These are phyloP conservation scores for Heterotis niloticus DNA, from an alignment of 2,113 vertebrate genomes.

Conservation along the genomic window DNA sequence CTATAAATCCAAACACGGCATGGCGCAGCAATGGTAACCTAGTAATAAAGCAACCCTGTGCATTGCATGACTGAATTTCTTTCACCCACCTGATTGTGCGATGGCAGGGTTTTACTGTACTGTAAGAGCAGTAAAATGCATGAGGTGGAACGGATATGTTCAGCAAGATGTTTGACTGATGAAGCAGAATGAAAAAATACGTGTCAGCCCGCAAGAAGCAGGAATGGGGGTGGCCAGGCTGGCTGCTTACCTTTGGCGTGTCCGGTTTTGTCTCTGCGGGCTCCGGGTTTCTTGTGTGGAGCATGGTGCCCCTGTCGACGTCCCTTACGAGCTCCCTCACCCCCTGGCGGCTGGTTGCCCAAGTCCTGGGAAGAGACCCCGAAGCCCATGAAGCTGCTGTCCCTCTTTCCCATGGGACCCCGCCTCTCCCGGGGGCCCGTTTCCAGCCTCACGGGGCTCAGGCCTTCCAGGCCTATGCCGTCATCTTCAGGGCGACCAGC, in stretches of 20 bases:
- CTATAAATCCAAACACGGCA: no score
- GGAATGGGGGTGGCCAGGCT: slow-evolving; percentile 18
- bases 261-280: slow-evolving; percentile 70
- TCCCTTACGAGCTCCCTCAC: slow-evolving; percentile 58
- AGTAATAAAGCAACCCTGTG: no score
- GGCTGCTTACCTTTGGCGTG: slow-evolving; percentile 55
- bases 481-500: slow-evolving; percentile 60
- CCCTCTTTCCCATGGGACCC: slow-evolving; percentile 43
- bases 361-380: slow-evolving; percentile 53
- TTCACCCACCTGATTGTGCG: no score
- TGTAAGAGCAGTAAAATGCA: no score
- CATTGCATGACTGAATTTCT: no score
- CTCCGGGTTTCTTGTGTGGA: slow-evolving; percentile 68
- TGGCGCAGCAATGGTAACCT: no score
- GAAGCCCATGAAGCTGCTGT: slow-evolving; percentile 48
- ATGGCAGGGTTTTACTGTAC: no score
- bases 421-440: slow-evolving; percentile 53
- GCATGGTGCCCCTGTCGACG: slow-evolving; percentile 58
- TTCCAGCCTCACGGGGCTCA: slow-evolving; percentile 63
- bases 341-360: slow-evolving; percentile 65
- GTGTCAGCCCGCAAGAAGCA: background rate
- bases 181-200: background rate
- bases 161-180: no score
- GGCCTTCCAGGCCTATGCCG: slow-evolving; percentile 53
- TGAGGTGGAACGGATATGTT: no score